These are phyloP conservation scores for Sternarchorhynchus goeldii DNA, from an alignment of 2,797 vertebrate genomes.

Conservation along the genomic window DNA sequence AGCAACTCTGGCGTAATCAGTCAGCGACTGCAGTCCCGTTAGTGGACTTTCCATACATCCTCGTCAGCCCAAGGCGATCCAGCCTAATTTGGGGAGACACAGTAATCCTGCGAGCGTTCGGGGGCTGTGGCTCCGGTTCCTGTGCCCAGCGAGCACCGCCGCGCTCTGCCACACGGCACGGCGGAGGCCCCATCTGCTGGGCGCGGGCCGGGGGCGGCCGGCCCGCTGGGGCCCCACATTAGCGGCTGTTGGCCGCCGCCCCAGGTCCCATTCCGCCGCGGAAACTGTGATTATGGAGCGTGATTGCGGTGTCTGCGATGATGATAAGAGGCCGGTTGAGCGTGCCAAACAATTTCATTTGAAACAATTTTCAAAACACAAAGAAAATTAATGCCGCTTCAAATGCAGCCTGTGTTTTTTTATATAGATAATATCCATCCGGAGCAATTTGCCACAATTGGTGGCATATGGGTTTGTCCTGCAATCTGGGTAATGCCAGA, in stretches of 20 bases:
- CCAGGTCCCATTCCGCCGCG: slow-evolving; percentile 75
- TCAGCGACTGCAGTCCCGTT: slow-evolving; percentile 41
- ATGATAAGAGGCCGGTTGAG: slow-evolving; percentile 71
- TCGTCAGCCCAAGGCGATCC: slow-evolving; percentile 44
- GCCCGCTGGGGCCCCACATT: slow-evolving; percentile 75
- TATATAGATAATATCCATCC: slow-evolving; percentile 74
- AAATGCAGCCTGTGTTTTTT: slow-evolving; percentile 70
- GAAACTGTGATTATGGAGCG: slow-evolving; percentile 81
- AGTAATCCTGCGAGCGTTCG: slow-evolving; percentile 56
- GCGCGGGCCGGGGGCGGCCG: slow-evolving; percentile 70
- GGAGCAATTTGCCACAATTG: slow-evolving; percentile 72
- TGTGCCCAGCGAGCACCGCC: slow-evolving; percentile 49
- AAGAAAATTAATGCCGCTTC: slow-evolving; percentile 78
- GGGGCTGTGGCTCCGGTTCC: slow-evolving; percentile 63
- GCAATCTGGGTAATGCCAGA: slow-evolving; percentile 65
- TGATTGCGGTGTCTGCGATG: slow-evolving; percentile 79
- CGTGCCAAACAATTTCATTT: slow-evolving; percentile 72
- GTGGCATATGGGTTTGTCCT: slow-evolving; percentile 73
- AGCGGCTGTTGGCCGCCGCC: slow-evolving; percentile 74
- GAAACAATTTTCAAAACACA: slow-evolving; percentile 65
- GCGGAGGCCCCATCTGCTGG: slow-evolving; percentile 72
- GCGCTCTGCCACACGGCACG: slow-evolving; percentile 71
- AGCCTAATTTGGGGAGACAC: slow-evolving; percentile 38
- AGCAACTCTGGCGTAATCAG: slow-evolving; percentile 40
- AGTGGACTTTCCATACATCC: slow-evolving; percentile 42